Base-by-base conservation (phyloP, 2,888 invertebrate genomes). In the Stomorhina lunata region DNA sequence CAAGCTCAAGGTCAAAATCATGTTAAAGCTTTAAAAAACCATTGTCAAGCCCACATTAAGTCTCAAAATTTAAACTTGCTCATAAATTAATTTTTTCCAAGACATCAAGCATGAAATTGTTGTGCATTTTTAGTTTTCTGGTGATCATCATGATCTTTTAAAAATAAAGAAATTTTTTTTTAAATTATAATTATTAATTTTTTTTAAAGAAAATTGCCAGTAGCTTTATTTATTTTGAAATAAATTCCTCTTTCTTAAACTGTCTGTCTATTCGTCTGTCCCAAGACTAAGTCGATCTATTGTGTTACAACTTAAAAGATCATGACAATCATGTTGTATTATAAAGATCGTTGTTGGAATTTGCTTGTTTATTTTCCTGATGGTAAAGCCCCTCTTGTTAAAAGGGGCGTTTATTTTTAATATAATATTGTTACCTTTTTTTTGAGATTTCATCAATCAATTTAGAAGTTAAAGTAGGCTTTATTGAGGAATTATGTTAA, bases 1-100 rank as follows among this genome's bases (percentile, higher is more conserved):
- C 86, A 87, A 87, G 88, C 86, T 86, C 88, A 88, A 88, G 87
- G 87, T 87, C 86, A 86, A 73, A 79, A 65, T 71, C 82, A 84
- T 81, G 61, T n/a, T n/a, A n/a, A n/a, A 75, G 55, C 15, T 5
- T 1, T 37, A 20, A 10, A 9, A 12, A 55, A 4, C 17, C 43
- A 15, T 43, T 63, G 15, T 17, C 17, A 43, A 27, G 40, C 61
- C 25, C 43, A 63, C 27, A 63, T 40, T 61, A 15, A 40, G 25
- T n/a, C n/a, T n/a, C n/a, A n/a, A n/a, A 61, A 25, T 15, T 34
- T 55, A 29, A 1, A n/a, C 29, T 55, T 15, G 9, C 6, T 1
- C 29, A 10, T 4, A n/a, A 53, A 53, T 7, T 5, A 4, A 43
- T 43, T 61, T 27, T 17, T 17, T 9, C 29, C 55, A 29, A n/a